Base-by-base conservation (phyloP, 1,140 invertebrate species). In the Sesamia nonagrioides region DNA sequence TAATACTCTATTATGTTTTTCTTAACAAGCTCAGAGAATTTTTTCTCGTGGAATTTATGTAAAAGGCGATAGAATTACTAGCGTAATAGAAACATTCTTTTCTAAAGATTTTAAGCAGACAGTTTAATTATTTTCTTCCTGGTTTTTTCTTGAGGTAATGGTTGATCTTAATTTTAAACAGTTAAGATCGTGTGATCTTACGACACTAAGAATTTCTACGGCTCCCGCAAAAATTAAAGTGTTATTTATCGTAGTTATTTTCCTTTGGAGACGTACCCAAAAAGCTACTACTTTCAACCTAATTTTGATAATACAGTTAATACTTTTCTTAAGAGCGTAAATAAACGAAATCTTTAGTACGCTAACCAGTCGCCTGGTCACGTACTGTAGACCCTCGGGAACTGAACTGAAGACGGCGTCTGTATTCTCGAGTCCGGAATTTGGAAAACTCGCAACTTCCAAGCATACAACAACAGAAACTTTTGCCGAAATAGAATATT, bases 401-500 rank as follows among this genome's bases (percentile, higher is more conserved):
- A 58, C 58, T 33, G 37, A 60, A 42, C 37, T 17, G 37, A 63
- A 61, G 73, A 35, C 58, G 42, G 40, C 27, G 27, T 5, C 40
- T 60, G 72, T 60, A 40, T 60, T 48, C 18, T 11, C 42, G 52
- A 75, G 58, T 48, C 21, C 42, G 35, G 58, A 63, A 61, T 77
- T 77, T 33, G 75, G 61, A 56, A 74, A 77, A 76, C 73, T 76
- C 13, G 8, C 1, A 68, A 66, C 58, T 75, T 74, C 68, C 27
- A 33, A 42, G 61, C 35, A 40, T 60, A 60, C 60, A 77, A 77
- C 61, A 77, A 77, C 61, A 45, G 48, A 68, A 68, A 77, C 15
- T 77, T 75, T 77, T 17, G n/a, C 45, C 48, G 21, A 74, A 68
- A 63, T 75, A 50, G 56, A n/a, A 61, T 52, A 40, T 58, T 56